Conservation (phyloP, 2,113 vertebrate genomes). For the Ciconia maguari region DNA sequence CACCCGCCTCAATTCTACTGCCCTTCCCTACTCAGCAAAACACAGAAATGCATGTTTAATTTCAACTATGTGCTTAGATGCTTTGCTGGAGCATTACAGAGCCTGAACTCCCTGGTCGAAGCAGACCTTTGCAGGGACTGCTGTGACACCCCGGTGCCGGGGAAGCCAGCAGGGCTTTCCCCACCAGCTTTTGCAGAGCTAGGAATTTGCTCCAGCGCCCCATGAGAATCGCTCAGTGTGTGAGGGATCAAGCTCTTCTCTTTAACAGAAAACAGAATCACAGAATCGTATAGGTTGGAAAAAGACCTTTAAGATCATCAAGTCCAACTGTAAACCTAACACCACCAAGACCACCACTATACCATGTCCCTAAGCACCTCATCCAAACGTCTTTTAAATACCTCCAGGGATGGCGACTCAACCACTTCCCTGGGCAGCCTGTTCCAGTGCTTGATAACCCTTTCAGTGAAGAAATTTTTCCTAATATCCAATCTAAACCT, state of each 20-base stretch:
- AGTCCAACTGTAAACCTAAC: too few relatives aligned
- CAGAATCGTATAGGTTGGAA: too few relatives aligned
- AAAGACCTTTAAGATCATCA: too few relatives aligned
- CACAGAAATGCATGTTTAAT: background rate
- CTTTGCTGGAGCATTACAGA: background rate
- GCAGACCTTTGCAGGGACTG: background rate
- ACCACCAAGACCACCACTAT: too few relatives aligned
- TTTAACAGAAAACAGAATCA: background rate
- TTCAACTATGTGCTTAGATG: background rate
- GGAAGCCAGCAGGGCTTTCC: background rate
- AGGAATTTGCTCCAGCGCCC: background rate
- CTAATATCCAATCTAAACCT: too few relatives aligned
- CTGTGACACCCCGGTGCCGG: fast-evolving
- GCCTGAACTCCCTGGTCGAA: background rate
- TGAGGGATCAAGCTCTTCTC: background rate
- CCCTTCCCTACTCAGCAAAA: background rate
- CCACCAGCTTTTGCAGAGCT: background rate
- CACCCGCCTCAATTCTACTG: background rate
- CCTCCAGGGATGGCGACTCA: too few relatives aligned
- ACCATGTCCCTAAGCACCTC: too few relatives aligned
- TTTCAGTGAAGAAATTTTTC: too few relatives aligned
- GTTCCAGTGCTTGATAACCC: too few relatives aligned
- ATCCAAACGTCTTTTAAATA: too few relatives aligned
- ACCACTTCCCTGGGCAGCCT: too few relatives aligned
- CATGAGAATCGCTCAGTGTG: fast-evolving